Evolutionary conservation across 2,113 vertebrate species (phyloP).

Genomic region (Spea bombifrons): DNA sequence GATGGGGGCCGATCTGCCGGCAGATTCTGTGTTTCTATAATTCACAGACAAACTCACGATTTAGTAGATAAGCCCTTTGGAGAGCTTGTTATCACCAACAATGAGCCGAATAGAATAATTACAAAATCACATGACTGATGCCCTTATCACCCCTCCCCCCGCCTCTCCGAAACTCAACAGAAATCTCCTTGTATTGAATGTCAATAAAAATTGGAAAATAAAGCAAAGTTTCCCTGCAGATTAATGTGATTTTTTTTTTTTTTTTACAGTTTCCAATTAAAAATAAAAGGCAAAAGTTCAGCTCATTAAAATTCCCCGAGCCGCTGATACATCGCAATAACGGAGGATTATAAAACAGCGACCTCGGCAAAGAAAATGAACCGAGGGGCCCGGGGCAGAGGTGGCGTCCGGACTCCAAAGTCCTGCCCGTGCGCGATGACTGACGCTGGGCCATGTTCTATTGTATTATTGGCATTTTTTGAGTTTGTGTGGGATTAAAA

Average conservation of each 20-base stretch:
- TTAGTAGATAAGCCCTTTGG: background rate
- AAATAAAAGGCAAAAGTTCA: conserved; percentile 7
- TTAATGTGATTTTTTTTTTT: background rate
- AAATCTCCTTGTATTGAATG: too few relatives aligned
- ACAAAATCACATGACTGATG: too few relatives aligned
- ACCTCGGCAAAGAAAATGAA: conserved; percentile 32
- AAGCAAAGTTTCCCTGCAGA: conserved; percentile 1
- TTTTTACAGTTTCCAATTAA: conserved; percentile 34
- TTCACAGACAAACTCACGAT: too few relatives aligned
- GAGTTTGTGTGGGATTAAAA: conserved; percentile 15
- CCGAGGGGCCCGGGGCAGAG: background rate
- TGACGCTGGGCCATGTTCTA: background rate
- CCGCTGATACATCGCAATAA: conserved; percentile 20
- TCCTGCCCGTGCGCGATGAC: background rate
- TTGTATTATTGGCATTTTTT: conserved; percentile 22
- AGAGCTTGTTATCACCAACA: background rate
- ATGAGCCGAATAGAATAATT: too few relatives aligned
- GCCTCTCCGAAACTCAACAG: too few relatives aligned
- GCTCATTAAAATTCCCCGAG: conserved; percentile 7
- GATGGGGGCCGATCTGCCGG: too few relatives aligned
- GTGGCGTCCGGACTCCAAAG: background rate
- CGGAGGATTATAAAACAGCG: conserved; percentile 20
- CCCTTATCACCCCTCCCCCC: too few relatives aligned
- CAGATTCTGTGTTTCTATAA: too few relatives aligned
- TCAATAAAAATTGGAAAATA: background rate